Evolutionary conservation across 2,888 invertebrate species (phyloP).

Genomic region (Perdita meconis): DNA sequence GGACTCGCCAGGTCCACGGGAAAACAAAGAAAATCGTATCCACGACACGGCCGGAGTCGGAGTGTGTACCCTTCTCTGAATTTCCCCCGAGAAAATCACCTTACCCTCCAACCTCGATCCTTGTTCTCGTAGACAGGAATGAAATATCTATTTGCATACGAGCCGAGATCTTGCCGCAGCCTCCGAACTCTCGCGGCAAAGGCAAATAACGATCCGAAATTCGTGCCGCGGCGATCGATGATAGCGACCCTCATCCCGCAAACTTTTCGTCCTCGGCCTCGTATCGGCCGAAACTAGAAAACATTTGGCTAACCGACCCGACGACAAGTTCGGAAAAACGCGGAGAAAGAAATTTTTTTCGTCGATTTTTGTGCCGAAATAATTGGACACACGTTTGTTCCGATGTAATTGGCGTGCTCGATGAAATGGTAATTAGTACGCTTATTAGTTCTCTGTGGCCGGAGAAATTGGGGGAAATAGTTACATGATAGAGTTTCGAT

Average conservation of each 20-base stretch:
- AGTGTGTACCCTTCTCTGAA: conserved; percentile 69
- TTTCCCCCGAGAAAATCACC: conserved; percentile 74
- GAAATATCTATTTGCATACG: conserved; percentile 74
- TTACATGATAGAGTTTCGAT: too few relatives aligned
- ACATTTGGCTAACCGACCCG: background rate
- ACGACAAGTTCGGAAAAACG: conserved; percentile 5
- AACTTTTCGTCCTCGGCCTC: background rate
- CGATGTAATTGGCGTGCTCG: background rate
- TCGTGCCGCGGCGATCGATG: conserved; percentile 44
- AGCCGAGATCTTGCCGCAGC: conserved; percentile 51
- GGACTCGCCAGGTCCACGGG: conserved; percentile 16
- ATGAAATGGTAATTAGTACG: background rate
- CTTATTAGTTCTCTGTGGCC: conserved; percentile 5
- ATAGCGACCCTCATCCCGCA: conserved; percentile 12
- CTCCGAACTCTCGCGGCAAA: conserved; percentile 55
- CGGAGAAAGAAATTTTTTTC: background rate
- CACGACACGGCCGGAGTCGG: conserved; percentile 60
- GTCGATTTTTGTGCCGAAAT: background rate
- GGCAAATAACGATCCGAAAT: conserved; percentile 68
- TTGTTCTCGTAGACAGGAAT: conserved; percentile 69
- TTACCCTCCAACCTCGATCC: conserved; percentile 67
- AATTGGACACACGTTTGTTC: background rate
- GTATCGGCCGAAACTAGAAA: background rate
- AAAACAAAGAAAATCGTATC: conserved; percentile 57
- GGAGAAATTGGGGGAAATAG: too few relatives aligned